A percentile compares a stretch with the other conserved stretches of the same genome.
These are phyloP conservation scores for Furnarius figulus DNA, from an alignment of 2,113 vertebrate species.

Conservation along the genomic window DNA sequence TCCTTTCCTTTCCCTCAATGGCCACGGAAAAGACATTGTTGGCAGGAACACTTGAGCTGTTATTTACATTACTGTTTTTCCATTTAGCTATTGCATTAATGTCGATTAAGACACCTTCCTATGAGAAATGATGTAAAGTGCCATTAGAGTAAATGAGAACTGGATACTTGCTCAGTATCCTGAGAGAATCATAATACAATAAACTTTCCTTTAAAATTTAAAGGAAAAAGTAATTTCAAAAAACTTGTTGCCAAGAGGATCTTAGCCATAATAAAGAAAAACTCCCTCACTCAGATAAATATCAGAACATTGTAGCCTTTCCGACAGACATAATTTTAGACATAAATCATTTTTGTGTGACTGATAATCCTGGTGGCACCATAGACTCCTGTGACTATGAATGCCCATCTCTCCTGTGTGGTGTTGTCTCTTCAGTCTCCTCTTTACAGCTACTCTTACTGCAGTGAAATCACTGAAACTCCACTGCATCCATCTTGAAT, in stretches of 20 bases:
- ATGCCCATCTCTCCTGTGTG: background rate
- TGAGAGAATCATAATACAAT: background rate
- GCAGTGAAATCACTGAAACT: background rate
- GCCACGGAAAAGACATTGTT: rapidly evolving
- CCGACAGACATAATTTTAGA: background rate
- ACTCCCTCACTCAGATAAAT: background rate
- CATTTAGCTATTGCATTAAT: background rate
- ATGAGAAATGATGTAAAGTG: background rate
- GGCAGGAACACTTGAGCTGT: background rate
- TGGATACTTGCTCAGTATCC: background rate
- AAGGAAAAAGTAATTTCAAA: background rate
- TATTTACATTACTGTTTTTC: background rate
- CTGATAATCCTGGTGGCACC: background rate
- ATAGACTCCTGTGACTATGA: background rate
- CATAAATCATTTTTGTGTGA: background rate
- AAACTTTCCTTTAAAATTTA: background rate
- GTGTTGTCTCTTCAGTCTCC: background rate
- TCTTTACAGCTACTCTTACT: background rate
- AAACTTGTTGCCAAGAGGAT: background rate
- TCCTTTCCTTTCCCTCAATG: background rate
- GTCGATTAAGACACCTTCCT: background rate
- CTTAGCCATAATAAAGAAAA: background rate
- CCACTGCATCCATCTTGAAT: background rate
- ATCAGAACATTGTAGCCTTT: background rate
- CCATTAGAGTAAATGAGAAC: background rate